Conservation (phyloP, 2,113 vertebrate species). For the Microtus ochrogaster region DNA sequence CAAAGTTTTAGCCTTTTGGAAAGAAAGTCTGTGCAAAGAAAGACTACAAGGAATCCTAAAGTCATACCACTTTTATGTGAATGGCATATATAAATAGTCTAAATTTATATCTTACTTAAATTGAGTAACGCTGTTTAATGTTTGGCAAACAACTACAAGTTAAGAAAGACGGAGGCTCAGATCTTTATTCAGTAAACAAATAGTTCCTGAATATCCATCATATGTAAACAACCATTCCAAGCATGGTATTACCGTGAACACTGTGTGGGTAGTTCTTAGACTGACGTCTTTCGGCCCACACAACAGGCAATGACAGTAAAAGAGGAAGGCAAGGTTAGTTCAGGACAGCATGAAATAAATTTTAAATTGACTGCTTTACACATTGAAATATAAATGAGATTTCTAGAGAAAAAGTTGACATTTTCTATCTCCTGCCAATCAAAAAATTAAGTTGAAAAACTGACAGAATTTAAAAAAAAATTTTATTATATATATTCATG, state of each 20-base stretch:
- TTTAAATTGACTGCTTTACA: not conserved
- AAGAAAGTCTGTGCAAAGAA: conserved; percentile 17
- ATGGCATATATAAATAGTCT: not conserved
- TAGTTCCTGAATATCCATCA: not conserved
- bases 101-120: conserved; percentile 1
- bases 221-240: not conserved
- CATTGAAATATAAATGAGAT: not conserved
- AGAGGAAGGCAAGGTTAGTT: not conserved
- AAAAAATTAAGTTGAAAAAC: not conserved
- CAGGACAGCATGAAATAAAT: not conserved
- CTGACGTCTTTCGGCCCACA: not conserved
- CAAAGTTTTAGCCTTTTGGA: not conserved
- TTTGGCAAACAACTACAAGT: not conserved
- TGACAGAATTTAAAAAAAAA: not conserved
- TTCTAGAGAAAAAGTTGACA: not conserved
- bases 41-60: not conserved
- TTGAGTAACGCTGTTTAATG: not conserved
- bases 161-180: not conserved
- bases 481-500: not conserved
- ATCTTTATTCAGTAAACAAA: not conserved
- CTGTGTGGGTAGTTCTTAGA: not conserved
- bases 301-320: not conserved
- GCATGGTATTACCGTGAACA: not conserved
- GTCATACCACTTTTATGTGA: not conserved
- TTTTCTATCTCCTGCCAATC: not conserved